Evolutionary conservation across 2,113 vertebrate genomes (phyloP), one percentile per base, ranked within the genome.

Genomic region (Chamaetylas fuelleborni): DNA sequence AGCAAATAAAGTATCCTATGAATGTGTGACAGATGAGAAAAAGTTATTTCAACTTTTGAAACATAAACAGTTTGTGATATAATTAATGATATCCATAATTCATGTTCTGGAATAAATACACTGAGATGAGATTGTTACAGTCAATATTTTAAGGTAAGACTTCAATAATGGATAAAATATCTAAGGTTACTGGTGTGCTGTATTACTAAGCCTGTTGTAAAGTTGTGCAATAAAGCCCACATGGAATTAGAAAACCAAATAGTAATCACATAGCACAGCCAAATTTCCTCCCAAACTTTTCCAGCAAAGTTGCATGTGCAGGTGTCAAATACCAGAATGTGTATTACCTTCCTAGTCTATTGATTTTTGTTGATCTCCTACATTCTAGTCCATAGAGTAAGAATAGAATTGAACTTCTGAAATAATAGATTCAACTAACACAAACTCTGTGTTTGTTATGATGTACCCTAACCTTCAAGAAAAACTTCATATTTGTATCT

Each of bases 21-120:
- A 85, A 26, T 82, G 12, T 70, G 86, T 88, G 90, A 81, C 53
- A 76, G 17, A 38, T 2, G 38, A 93, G 24, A 86, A 34, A 53
- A 47, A 25, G 42, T 84, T 79, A n/a, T 81, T 93, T 91, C 70
- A 86, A 60, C 50, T 91, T 73, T 85, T 91, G 43, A 94, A 93
- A 47, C 16, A 65, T 45, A 90, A 64, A 76, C 71, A 92, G 19
- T 31, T 89, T 33, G 72, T 79, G 90, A 78, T 89, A 81, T 60
- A 96, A 81, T 36, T 93, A 48, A 70, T 66, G 7, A 43, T 31
- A 73, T 85, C 82, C 56, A 47, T 47, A 93, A 34, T 74, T 69
- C 18, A 23, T 72, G 64, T 80, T 89, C 29, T 70, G 45, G 91
- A 76, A 77, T 33, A 64, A 54, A 4, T 40, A 54, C 28, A 57